Evolutionary conservation across 2,113 vertebrate species (phyloP).

Genomic region (Motacilla tschutschensis): DNA sequence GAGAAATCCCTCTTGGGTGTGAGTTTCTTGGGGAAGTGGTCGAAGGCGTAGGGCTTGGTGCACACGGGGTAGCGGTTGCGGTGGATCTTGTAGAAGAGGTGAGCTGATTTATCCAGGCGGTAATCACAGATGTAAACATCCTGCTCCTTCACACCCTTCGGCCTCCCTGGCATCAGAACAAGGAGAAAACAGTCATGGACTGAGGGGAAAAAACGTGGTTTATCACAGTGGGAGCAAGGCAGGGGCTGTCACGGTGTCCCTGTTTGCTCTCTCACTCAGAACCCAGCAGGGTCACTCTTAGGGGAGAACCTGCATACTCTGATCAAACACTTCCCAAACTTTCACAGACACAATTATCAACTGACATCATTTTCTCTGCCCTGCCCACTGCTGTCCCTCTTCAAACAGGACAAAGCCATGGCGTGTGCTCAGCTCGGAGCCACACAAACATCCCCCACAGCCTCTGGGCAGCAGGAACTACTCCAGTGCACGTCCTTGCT

Average conservation of each 20-base stretch:
- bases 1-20: constrained; percentile 95
- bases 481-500: neutral
- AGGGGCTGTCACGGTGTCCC: neutral
- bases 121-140: constrained; percentile 98
- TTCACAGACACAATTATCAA: neutral
- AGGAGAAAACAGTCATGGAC: neutral
- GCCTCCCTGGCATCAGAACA: constrained; percentile 79
- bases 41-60: constrained; percentile 96
- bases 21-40: constrained; percentile 95
- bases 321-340: neutral
- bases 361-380: neutral
- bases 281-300: neutral
- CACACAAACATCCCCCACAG: fast-evolving
- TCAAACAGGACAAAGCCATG: neutral
- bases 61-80: constrained; percentile 95
- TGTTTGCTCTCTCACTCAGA: neutral
- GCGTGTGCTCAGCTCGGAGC: neutral
- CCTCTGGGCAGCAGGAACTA: neutral
- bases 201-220: neutral
- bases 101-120: constrained; percentile 95
- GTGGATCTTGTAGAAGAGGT: constrained; percentile 98
- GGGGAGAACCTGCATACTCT: neutral
- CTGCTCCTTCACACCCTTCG: constrained; percentile 93
- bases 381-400: neutral
- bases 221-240: neutral